Conservation (phyloP, 37 sponge, comb jelly and placozoan species). For the Oopsacas minuta region DNA sequence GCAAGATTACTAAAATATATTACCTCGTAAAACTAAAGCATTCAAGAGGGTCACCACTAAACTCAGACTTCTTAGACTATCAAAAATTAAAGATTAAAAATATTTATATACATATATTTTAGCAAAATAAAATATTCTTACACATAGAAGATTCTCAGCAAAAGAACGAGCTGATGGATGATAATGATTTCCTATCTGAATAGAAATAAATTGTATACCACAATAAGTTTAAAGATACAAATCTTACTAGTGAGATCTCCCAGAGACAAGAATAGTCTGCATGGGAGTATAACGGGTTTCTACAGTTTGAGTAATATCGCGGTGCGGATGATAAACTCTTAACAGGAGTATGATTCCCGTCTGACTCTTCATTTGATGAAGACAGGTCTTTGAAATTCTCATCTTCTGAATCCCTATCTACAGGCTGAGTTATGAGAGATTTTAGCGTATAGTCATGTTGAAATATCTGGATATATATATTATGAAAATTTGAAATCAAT, state of each 20-base stretch:
- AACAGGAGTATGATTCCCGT: background rate
- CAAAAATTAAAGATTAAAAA: background rate
- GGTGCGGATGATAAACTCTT: background rate
- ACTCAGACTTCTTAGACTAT: slow-evolving; percentile 1
- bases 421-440: background rate
- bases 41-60: slow-evolving; percentile 73
- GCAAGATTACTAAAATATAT: background rate
- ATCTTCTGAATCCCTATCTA: slow-evolving; percentile 30
- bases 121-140: too few species aligned
- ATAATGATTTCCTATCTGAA: slow-evolving; percentile 54
- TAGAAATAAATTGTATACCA: background rate
- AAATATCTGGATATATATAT: background rate
- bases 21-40: slow-evolving; percentile 74
- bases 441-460: background rate
- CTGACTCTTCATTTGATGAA: slow-evolving; percentile 4
- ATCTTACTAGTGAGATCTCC: slow-evolving; percentile 53
- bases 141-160: slow-evolving; percentile 37
- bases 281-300: slow-evolving; percentile 64
- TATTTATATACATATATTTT: background rate
- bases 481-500: background rate
- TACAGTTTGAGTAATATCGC: background rate
- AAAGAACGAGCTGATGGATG: slow-evolving; percentile 79
- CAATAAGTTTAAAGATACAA: background rate
- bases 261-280: slow-evolving; percentile 68
- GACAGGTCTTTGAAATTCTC: slow-evolving; percentile 52